Evolutionary conservation across 2,113 vertebrate genomes (phyloP).

Genomic region (Epinephelus lanceolatus): DNA sequence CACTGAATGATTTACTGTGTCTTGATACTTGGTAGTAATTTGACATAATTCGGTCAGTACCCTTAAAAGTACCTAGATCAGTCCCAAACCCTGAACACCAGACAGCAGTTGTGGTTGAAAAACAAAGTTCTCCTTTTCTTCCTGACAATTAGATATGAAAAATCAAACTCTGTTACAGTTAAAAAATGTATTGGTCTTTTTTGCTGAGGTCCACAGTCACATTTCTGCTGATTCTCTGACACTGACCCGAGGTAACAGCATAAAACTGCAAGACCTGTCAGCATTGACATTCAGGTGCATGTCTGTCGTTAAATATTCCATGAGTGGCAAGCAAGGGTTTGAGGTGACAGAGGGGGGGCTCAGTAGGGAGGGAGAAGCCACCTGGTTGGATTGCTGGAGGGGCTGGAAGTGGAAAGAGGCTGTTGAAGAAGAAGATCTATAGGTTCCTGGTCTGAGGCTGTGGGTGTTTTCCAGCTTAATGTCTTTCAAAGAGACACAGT

Average conservation of each 20-base stretch:
- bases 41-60: no score
- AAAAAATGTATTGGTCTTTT: background rate
- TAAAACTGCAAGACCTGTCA: conserved; percentile 25
- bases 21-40: no score
- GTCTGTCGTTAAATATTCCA: conserved; percentile 57
- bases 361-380: conserved; percentile 1
- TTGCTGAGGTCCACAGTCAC: background rate
- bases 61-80: no score
- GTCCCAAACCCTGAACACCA: no score
- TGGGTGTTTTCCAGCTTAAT: conserved; percentile 48
- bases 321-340: conserved; percentile 29
- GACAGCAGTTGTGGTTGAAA: conserved; percentile 8
- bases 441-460: conserved; percentile 32
- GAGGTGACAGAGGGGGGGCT: conserved; percentile 35
- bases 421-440: conserved; percentile 47
- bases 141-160: conserved; percentile 11
- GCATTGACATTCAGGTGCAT: conserved; percentile 38
- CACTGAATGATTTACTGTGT: no score
- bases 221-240: background rate
- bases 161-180: conserved; percentile 8
- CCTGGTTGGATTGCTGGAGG: conserved; percentile 51
- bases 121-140: background rate
- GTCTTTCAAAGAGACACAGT: conserved; percentile 47
- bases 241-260: conserved; percentile 15
- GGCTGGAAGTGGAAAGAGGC: conserved; percentile 22